Base-by-base conservation (phyloP, 2,888 invertebrate species). In the Apamea epomidion region DNA sequence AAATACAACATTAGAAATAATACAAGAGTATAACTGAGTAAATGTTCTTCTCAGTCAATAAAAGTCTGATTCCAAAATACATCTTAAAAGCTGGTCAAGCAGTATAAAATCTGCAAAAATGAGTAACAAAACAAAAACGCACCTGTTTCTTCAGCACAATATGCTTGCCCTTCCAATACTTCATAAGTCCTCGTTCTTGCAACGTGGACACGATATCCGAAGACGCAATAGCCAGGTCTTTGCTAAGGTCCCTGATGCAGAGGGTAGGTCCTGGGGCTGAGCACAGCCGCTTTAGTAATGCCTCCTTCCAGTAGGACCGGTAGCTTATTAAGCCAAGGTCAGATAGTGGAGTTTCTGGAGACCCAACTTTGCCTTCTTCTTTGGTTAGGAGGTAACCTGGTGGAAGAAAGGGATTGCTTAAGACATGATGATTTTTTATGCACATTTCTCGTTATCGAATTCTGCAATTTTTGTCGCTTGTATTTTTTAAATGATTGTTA, bases 111-210 rank as follows among this genome's bases (percentile, higher is more conserved):
- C 60, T 42, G 0, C 4, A 21, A 48, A 21, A 21, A 18, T n/a
- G n/a, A 6, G 18, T n/a, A 42, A n/a, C 0, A 58, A 32, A 69
- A 12, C 0, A 42, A 60, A n/a, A 60, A 76, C 78, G 84, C 91
- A 98, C 99, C 98, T 99, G 98, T 96, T 99, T 99, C 95, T 99
- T 99, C 76, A 99, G 97, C 74, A 99, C 99, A 91, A 99, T 98
- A 96, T 99, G 99, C 95, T 99, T 99, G 83, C 99, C 99, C 96
- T 99, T 99, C 99, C 99, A 99, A 95, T 99, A 99, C 96, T 99
- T 99, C 98, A 99, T 98, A 98, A 99, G 99, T 14, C 99, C 99
- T 87, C 99, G 97, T 32, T 99, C 99, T 93, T 99, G 99, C 67
- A 99, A 97, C 7, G 99, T 99, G 87, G 99, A 99, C 45, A 99